Evolutionary conservation across 2,888 invertebrate species (phyloP).

Genomic region (Leptura quadrifasciata): DNA sequence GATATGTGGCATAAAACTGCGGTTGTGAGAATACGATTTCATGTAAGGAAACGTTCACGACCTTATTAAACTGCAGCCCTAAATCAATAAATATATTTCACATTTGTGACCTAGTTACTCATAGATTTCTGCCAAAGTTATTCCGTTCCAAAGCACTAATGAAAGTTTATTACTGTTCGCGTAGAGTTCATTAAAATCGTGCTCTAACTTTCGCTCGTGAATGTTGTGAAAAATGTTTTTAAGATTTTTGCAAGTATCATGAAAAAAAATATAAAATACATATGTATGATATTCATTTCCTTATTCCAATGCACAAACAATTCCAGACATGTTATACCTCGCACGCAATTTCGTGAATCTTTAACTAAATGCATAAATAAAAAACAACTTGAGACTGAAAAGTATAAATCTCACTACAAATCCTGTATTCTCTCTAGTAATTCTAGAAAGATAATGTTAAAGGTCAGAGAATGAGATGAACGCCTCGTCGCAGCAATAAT

Average conservation of each 20-base stretch:
- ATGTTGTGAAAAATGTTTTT: conserved; percentile 8
- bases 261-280: background rate
- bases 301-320: background rate
- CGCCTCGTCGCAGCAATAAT: conserved; percentile 28
- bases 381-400: conserved; percentile 27
- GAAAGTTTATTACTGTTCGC: background rate
- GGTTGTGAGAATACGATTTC: background rate
- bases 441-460: conserved; percentile 14
- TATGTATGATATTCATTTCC: background rate
- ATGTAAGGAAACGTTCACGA: background rate
- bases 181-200: background rate
- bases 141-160: background rate
- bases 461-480: conserved; percentile 40
- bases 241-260: conserved; percentile 30
- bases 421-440: conserved; percentile 29
- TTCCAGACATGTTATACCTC: background rate
- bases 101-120: conserved; percentile 2
- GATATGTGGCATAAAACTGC: background rate
- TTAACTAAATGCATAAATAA: conserved; percentile 30
- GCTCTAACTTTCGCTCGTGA: background rate
- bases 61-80: background rate
- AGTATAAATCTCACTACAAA: conserved; percentile 32
- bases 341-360: conserved; percentile 46
- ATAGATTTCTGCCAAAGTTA: background rate
- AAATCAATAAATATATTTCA: background rate